phyloP scores from a whole-genome alignment of 2,113 vertebrate species.

The Sarotherodon lohbergeri region DNA sequence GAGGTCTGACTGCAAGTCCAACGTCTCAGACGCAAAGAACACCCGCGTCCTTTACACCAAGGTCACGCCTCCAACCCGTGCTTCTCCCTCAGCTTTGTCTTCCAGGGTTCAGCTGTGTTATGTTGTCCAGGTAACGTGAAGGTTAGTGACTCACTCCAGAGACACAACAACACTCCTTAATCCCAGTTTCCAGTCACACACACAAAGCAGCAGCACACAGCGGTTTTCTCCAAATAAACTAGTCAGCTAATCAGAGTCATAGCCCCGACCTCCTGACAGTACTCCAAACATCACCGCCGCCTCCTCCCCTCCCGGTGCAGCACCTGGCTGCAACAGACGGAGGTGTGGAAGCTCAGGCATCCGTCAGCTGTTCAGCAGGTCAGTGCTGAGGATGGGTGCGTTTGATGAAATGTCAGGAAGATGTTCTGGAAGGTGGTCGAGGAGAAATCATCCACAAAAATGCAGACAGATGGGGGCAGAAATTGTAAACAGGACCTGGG shows the following conservation, averaged over 20 bases:
- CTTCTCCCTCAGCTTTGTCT: neutral
- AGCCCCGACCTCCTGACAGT: no score
- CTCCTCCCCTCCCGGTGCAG: neutral
- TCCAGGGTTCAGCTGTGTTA: neutral
- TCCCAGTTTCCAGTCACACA: slow-evolving; percentile 20
- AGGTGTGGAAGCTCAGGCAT: neutral
- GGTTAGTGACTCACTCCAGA: slow-evolving; percentile 22
- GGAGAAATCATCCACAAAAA: neutral
- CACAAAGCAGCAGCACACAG: neutral
- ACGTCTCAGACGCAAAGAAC: fast-evolving
- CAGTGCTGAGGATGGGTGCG: fast-evolving
- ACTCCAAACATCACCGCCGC: neutral
- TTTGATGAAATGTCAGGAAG: neutral
- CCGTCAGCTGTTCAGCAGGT: neutral
- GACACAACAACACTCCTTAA: slow-evolving; percentile 42
- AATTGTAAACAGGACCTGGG: neutral
- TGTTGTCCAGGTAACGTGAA: slow-evolving; percentile 45
- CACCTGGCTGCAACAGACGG: neutral
- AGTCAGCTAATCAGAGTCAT: neutral
- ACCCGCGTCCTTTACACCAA: neutral
- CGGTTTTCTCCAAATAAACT: neutral
- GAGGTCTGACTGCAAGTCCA: neutral
- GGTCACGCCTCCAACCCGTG: neutral
- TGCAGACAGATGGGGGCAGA: neutral
- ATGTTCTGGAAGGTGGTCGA: neutral